Base-by-base conservation (phyloP, 1,140 invertebrate species). In the Caenorhabditis remanei region DNA sequence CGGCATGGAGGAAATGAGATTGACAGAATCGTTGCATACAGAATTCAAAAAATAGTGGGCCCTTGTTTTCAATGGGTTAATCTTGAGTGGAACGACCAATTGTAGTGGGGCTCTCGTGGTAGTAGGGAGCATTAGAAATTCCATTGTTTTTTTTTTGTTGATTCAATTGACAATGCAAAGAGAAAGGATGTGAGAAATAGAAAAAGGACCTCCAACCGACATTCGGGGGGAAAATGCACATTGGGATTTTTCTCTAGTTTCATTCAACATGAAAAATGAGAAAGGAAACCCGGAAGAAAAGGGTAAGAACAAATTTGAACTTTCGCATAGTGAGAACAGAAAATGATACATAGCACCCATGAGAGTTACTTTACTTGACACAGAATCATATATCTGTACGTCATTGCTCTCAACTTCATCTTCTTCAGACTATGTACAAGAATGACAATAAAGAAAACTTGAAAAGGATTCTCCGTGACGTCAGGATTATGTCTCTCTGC, bases 381-480 rank as follows among this genome's bases (percentile, higher is more conserved):
- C 32, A n/a, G 48, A 84, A 50, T 88, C 41, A 67, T 13, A 43
- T 53, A 53, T 53, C 4, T 63, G n/a, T 63, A 63, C 24, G 65
- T 11, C 14, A 9, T 63, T 55, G 46, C 11, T 75, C 13, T 87
- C 19, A 63, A 21, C 43, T 32, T 86, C 63, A 88, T 92, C 85
- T 85, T 86, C 88, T 94, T 85, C 93, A 97, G 95, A 97, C 99
- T 96, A 99, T 99, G 97, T 94, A 97, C 87, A 95, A 97, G 58
- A 97, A 97, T 14, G 96, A 97, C 14, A 98, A 99, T 93, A 95
- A 95, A 16, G 97, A 99, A 93, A 97, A 99, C 93, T 98, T 97
- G 87, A 99, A 99, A 93, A 95, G 97, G 90, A 98, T 99, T 85
- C 96, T 98, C 67, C 99, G 98, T 96, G 98, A 99, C 94, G 94